phyloP scores from a whole-genome alignment of 1,140 invertebrate species.

The Halictus rubicundus region DNA sequence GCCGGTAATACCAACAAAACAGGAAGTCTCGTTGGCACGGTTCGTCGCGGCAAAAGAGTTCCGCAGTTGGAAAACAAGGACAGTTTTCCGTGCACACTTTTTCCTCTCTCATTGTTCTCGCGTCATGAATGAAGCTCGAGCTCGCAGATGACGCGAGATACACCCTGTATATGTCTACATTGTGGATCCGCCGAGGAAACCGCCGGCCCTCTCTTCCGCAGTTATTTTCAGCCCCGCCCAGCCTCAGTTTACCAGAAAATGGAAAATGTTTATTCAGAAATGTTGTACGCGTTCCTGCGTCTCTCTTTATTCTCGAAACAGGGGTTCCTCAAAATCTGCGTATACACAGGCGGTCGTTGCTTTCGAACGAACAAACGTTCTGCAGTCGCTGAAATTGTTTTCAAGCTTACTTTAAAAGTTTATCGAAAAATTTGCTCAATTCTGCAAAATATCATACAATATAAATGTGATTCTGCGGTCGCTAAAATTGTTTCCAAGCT shows the following conservation, averaged over 20 bases:
- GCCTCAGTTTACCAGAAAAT: constrained; percentile 44
- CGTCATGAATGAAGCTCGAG: background rate
- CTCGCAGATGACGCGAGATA: background rate
- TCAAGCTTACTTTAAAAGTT: too few relatives aligned
- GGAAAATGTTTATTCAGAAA: constrained; percentile 39
- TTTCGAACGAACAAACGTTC: too few relatives aligned
- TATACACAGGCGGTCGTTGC: too few relatives aligned
- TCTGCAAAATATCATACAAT: too few relatives aligned
- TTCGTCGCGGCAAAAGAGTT: background rate
- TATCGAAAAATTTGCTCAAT: too few relatives aligned
- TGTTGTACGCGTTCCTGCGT: background rate
- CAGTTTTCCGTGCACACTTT: background rate
- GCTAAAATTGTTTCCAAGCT: too few relatives aligned
- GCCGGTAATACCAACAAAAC: background rate
- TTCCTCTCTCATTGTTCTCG: background rate
- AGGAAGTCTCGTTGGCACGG: constrained; percentile 2
- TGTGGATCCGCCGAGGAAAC: constrained; percentile 32
- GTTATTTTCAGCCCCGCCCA: constrained; percentile 54
- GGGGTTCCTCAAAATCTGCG: too few relatives aligned
- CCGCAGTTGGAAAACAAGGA: background rate
- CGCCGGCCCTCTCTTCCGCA: constrained; percentile 15
- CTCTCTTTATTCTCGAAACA: too few relatives aligned
- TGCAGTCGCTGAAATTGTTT: too few relatives aligned
- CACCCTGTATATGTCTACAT: constrained; percentile 17
- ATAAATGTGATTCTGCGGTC: too few relatives aligned